These are phyloP conservation scores for Pentalonia nigronervosa DNA, from an alignment of 1,140 invertebrate genomes.

Conservation along the genomic window DNA sequence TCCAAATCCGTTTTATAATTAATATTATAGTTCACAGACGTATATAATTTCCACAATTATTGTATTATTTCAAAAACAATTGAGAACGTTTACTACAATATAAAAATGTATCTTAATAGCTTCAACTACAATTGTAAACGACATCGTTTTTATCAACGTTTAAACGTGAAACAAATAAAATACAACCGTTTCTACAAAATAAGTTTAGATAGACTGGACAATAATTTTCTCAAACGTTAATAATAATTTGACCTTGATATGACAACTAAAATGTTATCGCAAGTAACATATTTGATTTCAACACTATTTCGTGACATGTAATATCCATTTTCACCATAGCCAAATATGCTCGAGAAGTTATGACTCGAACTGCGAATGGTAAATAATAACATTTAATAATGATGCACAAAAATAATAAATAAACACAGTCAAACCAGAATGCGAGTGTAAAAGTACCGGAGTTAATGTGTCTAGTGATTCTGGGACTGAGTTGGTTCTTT, in stretches of 20 bases:
- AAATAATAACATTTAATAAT: background rate
- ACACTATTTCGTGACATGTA: background rate
- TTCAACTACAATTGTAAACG: background rate
- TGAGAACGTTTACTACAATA: background rate
- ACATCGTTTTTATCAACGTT: background rate
- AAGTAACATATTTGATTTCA: background rate
- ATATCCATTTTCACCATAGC: background rate
- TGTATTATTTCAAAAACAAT: background rate
- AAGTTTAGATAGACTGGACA: background rate
- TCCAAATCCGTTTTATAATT: conserved; percentile 8
- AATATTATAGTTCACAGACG: background rate
- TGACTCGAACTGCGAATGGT: background rate
- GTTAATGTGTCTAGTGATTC: background rate
- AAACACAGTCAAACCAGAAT: background rate
- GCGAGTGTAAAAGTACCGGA: background rate
- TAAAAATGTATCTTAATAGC: too few species aligned
- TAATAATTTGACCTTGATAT: background rate
- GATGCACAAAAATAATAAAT: background rate
- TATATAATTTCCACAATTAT: background rate
- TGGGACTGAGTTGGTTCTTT: background rate
- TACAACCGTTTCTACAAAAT: background rate
- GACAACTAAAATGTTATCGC: background rate
- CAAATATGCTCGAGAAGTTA: background rate
- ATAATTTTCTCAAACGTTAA: background rate
- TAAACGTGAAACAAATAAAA: background rate